These are phyloP conservation scores for Trichechus manatus DNA, from an alignment of 2,113 vertebrate genomes.

Conservation along the genomic window DNA sequence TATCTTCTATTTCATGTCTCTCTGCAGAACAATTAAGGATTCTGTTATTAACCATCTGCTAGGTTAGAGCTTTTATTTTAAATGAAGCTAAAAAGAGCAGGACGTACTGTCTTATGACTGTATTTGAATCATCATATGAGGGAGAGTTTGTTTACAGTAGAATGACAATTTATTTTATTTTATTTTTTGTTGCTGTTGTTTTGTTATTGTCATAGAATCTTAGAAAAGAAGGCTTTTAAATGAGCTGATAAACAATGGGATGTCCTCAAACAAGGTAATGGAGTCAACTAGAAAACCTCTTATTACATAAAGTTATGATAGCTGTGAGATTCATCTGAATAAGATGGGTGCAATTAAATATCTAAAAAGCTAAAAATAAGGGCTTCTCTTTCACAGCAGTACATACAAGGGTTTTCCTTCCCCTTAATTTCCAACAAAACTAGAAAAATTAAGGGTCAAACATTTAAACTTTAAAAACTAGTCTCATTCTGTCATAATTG, in stretches of 20 bases:
- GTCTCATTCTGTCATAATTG: background rate
- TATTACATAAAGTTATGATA: slow-evolving; percentile 15
- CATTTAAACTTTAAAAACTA: slow-evolving; percentile 48
- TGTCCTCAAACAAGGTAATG: slow-evolving; percentile 26
- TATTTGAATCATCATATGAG: slow-evolving; percentile 72
- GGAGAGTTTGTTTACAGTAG: slow-evolving; percentile 79
- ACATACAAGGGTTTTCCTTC: background rate
- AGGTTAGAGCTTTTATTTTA: slow-evolving; percentile 71
- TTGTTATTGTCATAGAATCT: slow-evolving; percentile 19
- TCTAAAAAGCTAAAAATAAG: slow-evolving; percentile 4
- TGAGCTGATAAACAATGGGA: slow-evolving; percentile 53
- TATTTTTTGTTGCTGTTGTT: background rate
- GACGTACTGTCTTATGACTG: slow-evolving; percentile 69
- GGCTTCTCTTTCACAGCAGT: background rate
- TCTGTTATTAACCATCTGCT: slow-evolving; percentile 80
- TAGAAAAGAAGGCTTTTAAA: background rate
- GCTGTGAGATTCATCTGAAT: background rate
- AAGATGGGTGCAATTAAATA: slow-evolving; percentile 53
- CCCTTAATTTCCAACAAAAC: slow-evolving; percentile 45
- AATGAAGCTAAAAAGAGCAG: slow-evolving; percentile 74
- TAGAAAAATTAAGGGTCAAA: background rate
- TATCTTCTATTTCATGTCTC: slow-evolving; percentile 61
- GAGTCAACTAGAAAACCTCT: slow-evolving; percentile 38
- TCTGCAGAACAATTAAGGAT: slow-evolving; percentile 75
- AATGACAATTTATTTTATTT: background rate